Evolutionary conservation across 2,888 invertebrate species (phyloP).

Genomic region (Chesias legatella): DNA sequence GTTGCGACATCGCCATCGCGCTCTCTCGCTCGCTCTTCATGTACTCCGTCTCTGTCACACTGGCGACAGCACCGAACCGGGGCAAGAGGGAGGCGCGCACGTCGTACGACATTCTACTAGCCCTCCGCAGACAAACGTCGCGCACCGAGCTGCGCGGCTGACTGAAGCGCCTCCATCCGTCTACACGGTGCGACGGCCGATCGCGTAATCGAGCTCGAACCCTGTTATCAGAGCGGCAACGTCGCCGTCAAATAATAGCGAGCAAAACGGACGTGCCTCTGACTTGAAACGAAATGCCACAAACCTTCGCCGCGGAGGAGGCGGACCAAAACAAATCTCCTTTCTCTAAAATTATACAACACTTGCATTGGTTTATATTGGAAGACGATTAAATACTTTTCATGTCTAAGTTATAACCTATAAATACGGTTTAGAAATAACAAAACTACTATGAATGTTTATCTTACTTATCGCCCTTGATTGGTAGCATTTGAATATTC

Average conservation of each 20-base stretch:
- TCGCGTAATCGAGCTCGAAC: slow-evolving; percentile 56
- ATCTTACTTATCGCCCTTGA: too few species aligned
- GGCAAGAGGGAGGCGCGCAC: slow-evolving; percentile 55
- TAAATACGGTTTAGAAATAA: too few species aligned
- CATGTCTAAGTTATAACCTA: too few species aligned
- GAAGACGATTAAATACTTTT: too few species aligned
- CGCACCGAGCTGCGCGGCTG: slow-evolving; percentile 78
- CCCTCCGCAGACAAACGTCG: slow-evolving; percentile 75
- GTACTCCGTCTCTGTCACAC: slow-evolving; percentile 58
- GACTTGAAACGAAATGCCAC: slow-evolving; percentile 71
- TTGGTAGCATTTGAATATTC: too few species aligned
- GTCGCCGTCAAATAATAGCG: slow-evolving; percentile 62
- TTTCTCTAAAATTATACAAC: slow-evolving; percentile 79
- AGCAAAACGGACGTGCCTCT: slow-evolving; percentile 66
- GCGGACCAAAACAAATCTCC: slow-evolving; percentile 79
- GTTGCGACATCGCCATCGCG: slow-evolving; percentile 77
- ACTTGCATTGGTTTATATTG: slow-evolving; percentile 55
- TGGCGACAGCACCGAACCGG: slow-evolving; percentile 35
- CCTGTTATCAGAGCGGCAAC: slow-evolving; percentile 63
- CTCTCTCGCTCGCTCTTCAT: slow-evolving; percentile 48
- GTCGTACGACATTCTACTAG: slow-evolving; percentile 25
- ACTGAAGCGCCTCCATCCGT: slow-evolving; percentile 60
- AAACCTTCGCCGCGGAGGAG: slow-evolving; percentile 61
- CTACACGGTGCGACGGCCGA: slow-evolving; percentile 42
- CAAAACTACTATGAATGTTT: too few species aligned